Evolutionary conservation across 2,113 vertebrate genomes (phyloP), one percentile per base, ranked within the genome.

Genomic region (Glareola pratincola): DNA sequence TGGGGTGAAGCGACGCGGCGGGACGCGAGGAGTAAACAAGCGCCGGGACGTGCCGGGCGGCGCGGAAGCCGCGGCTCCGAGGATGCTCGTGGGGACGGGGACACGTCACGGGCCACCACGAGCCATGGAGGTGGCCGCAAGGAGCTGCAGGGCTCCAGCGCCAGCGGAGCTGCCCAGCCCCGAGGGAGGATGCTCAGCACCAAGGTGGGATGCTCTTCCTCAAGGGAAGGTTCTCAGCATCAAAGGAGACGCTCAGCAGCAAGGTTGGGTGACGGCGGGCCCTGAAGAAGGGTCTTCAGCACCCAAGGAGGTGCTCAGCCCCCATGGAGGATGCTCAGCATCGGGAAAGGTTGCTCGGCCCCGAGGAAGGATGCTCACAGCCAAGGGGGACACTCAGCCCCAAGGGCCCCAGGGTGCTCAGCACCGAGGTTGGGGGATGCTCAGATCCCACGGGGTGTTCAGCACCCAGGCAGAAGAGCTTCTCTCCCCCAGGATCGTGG

Each of bases 21-120:
- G 91, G 93, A 94, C 10, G 1, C 1, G 56, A 43, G 89, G 16
- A 81, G 92, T 95, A 96, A 96, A 96, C 91, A 94, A 72, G 48
- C 4, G 4, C 53, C 1, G 37, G 51, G 94, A 85, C 11, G 56
- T 50, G 89, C 88, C 1, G 69, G 77, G 60, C 0, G 5, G 69
- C 7, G 30, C 4, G 1, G 64, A 68, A 71, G 59, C 51, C 2
- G 7, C 29, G 0, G 81, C 73, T 69, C 17, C 0, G 2, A 62
- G 69, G 83, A 90, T 27, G 73, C 29, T 72, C 6, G 0, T 4
- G 51, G 56, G 17, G 16, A 47, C 1, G 1, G 76, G 54, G 50
- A 66, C 20, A 14, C n/a, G n/a, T 24, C 14, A 0, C 2, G 67
- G 76, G 72, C 51, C 81, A n/a, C 56, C 10, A 0, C 0, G 2